These are phyloP conservation scores for Homarus americanus DNA, from an alignment of 1,140 invertebrate species.

Conservation along the genomic window DNA sequence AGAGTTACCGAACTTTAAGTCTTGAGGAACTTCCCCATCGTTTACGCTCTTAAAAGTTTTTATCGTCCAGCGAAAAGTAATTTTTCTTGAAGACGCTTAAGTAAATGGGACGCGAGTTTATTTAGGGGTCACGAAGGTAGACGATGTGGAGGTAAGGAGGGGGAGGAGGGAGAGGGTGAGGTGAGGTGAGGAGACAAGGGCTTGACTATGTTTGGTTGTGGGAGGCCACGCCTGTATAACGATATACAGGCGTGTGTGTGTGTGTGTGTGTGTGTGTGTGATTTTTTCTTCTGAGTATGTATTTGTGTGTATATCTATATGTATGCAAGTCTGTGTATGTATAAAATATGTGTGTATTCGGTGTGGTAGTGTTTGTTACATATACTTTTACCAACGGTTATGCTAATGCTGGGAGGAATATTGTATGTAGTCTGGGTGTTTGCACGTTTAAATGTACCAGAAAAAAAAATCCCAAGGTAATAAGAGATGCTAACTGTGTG, in stretches of 20 bases:
- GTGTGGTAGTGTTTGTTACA: no score
- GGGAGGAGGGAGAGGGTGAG: no score
- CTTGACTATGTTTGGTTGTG: neutral
- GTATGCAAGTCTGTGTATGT: neutral
- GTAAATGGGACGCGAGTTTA: neutral
- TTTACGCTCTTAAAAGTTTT: neutral
- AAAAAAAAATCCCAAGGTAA: no score
- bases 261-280: neutral
- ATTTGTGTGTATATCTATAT: neutral
- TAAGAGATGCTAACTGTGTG: no score
- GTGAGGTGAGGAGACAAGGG: no score
- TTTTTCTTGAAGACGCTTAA: neutral
- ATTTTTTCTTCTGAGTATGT: no score
- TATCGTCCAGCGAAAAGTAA: neutral
- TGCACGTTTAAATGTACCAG: no score
- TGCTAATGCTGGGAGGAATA: no score
- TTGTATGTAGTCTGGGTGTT: no score
- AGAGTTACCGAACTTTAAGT: neutral
- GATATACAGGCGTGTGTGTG: neutral
- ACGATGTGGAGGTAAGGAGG: neutral
- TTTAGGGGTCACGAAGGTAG: neutral
- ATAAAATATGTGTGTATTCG: neutral
- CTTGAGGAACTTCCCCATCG: neutral
- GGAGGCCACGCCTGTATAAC: neutral
- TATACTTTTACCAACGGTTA: no score